Base-by-base conservation (phyloP, 2,113 vertebrate species). In the Phrynosoma blainvillii region DNA sequence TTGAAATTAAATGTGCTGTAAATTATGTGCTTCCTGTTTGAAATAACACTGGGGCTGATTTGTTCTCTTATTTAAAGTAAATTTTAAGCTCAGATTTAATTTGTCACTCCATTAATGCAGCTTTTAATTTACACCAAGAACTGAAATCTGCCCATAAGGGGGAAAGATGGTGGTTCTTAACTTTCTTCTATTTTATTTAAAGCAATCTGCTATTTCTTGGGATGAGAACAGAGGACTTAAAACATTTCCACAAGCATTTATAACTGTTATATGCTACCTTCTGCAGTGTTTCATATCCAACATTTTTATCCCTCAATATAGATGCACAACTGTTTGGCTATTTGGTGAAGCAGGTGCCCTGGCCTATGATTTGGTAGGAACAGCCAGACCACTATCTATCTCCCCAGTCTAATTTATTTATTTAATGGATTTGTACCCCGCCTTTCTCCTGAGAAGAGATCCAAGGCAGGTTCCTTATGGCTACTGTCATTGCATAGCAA, bases 1-100 rank as follows among this genome's bases (percentile, higher is more conserved):
- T 66, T 93, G 88, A 94, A 92, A 92, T 89, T n/a, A 87, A 92
- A 89, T 30, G 27, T 87, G 20, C 88, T 84, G 70, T 84, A 91
- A 85, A 76, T 83, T 89, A 25, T 75, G 90, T 83, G 85, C 87
- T 93, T 78, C 40, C 78, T 78, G 1, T 76, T 70, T 91, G 68
- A 62, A 62, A 88, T 89, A 93, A 93, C 18, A 0, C 30, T 27
- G 32, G 0, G 6, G 59, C 75, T 91, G n/a, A 84, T 88, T 78
- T 23, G 73, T 59, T 65, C 89, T 85, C 54, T 92, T 86, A 93
- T 79, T 80, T 14, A 2, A 14, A 90, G 21, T 52, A 74, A 91
- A 90, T 87, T 79, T 88, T 77, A 77, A 84, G 52, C 56, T 83
- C 73, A 30, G 62, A 88, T 68, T 68, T 77, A 88, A 88, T 88